Conservation (phyloP, 2,888 invertebrate genomes). For the Gastracanthus pulcherrimus region DNA sequence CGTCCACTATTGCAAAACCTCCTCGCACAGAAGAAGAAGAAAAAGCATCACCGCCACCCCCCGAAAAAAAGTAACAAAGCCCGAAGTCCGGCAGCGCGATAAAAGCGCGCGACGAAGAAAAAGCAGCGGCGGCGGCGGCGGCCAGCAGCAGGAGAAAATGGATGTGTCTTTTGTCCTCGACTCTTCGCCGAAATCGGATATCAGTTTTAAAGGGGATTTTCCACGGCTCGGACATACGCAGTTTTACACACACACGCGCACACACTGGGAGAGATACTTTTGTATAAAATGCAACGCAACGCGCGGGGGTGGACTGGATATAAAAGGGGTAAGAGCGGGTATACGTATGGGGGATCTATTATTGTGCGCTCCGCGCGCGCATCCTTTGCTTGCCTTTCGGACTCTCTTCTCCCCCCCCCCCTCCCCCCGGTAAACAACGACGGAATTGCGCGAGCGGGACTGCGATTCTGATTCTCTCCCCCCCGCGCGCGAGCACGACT, state of each 20-base stretch:
- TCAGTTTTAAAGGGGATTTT: conserved; percentile 57
- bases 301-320: neutral
- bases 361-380: conserved; percentile 22
- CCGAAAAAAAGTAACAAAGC: neutral
- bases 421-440: conserved; percentile 60
- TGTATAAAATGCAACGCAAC: no score
- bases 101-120: conserved; percentile 30
- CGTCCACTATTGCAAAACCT: no score
- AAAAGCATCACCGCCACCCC: neutral
- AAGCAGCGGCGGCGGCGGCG: neutral
- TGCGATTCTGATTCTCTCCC: conserved; percentile 67
- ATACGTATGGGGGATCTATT: no score
- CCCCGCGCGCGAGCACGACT: conserved; percentile 50
- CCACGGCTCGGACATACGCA: conserved; percentile 16
- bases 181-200: conserved; percentile 55
- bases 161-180: conserved; percentile 50
- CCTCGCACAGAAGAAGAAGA: no score
- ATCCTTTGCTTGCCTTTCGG: conserved; percentile 51
- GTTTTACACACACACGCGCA: conserved; percentile 38
- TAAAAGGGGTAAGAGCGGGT: conserved; percentile 16
- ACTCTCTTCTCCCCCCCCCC: conserved; percentile 56
- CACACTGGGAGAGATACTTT: no score
- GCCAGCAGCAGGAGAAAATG: conserved; percentile 30
- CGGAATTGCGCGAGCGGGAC: conserved; percentile 59
- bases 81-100: conserved; percentile 4